Conservation (phyloP, 2,797 vertebrate species). For the Ibycter americanus region DNA sequence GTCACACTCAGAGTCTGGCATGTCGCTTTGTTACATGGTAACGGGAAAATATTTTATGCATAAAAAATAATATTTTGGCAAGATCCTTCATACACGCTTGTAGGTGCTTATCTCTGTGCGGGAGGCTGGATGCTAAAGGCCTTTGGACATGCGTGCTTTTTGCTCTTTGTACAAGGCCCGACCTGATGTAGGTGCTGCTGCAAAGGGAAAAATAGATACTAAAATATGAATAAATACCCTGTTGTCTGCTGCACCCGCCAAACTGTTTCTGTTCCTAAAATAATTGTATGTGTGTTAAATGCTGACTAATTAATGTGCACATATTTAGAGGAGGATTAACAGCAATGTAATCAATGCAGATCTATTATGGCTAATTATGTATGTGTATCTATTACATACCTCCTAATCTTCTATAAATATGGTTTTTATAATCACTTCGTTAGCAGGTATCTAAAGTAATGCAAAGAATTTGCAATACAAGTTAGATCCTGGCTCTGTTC, state of each 20-base stretch:
- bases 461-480: constrained; percentile 56
- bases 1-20: not conserved
- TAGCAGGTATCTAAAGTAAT: constrained; percentile 65
- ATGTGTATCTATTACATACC: constrained; percentile 57
- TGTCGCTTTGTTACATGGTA: not conserved
- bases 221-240: not conserved
- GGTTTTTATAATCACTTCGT: constrained; percentile 69
- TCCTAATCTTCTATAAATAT: constrained; percentile 70
- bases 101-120: accelerated
- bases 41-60: not conserved
- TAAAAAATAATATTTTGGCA: constrained; percentile 39
- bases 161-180: not conserved
- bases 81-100: not conserved
- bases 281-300: constrained; percentile 50
- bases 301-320: constrained; percentile 51
- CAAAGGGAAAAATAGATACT: not conserved
- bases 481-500: constrained; percentile 35
- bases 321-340: constrained; percentile 62
- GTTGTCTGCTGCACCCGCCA: constrained; percentile 21
- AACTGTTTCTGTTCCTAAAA: constrained; percentile 55
- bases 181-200: not conserved
- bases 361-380: constrained; percentile 64
- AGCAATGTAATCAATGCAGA: constrained; percentile 59
- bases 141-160: not conserved
- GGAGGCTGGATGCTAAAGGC: not conserved